Conservation (phyloP, 2,888 invertebrate genomes). For the Perdita meconis region DNA sequence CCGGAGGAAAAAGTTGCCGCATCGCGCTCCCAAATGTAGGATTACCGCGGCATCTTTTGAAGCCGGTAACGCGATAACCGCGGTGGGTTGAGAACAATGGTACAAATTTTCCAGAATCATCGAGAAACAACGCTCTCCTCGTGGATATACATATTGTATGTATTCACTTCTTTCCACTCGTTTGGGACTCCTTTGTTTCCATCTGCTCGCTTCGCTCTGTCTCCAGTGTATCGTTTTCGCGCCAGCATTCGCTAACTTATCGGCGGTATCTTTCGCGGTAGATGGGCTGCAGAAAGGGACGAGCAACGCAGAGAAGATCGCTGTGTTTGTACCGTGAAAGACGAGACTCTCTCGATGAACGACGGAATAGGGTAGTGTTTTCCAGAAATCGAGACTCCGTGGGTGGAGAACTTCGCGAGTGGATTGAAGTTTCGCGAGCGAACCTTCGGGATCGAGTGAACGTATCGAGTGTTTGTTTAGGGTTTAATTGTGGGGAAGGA, state of each 20-base stretch:
- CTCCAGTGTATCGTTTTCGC: conserved; percentile 23
- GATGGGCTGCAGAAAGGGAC: neutral
- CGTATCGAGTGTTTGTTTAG: too few species aligned
- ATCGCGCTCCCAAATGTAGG: conserved; percentile 9
- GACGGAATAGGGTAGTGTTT: neutral
- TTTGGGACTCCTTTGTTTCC: conserved; percentile 24
- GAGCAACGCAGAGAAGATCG: neutral
- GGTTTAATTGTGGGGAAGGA: too few species aligned
- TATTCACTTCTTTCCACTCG: neutral
- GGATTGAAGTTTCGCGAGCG: too few species aligned
- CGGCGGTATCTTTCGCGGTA: neutral
- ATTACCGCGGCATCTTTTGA: conserved; percentile 4
- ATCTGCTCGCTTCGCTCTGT: conserved; percentile 20
- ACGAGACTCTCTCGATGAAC: neutral
- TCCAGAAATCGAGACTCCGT: too few species aligned
- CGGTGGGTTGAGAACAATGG: conserved; percentile 7
- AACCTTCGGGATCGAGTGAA: too few species aligned
- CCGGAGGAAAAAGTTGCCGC: conserved; percentile 5
- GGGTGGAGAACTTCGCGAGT: too few species aligned
- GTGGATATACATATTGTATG: conserved; percentile 4
- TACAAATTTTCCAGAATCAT: conserved; percentile 44
- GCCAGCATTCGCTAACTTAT: conserved; percentile 16
- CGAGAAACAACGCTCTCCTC: conserved; percentile 17
- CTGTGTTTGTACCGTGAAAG: neutral
- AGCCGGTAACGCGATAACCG: conserved; percentile 6